Evolutionary conservation across 2,888 invertebrate species (phyloP), one percentile per base, ranked within the genome.

Genomic region (Drosophila diplacantha): DNA sequence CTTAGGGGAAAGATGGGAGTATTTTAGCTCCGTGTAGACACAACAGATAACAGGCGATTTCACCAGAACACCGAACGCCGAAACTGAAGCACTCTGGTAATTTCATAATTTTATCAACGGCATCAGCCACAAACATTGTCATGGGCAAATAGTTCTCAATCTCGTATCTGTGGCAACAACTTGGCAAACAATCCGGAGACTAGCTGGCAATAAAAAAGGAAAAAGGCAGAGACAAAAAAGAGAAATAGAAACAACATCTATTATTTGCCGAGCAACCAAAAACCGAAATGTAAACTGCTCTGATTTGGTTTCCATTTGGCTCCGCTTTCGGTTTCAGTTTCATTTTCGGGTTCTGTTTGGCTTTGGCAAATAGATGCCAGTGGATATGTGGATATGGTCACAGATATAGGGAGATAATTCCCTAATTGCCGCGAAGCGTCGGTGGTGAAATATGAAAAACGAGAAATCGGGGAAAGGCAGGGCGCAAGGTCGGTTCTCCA

Each of bases 91-190:
- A 57, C 75, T 73, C 74, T 38, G 64, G 62, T 61, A 74, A 83
- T 81, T 80, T 83, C 69, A 80, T 80, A 83, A 71, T 72, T 80
- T 80, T 81, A 80, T 81, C 83, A 81, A 72, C 73, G 61, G 71
- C 77, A 57, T 55, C 80, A 76, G 57, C 63, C 63, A 65, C 78
- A 83, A 83, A 79, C 73, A 81, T 73, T 73, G 72, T 69, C 75
- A 73, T 60, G 75, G 62, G 63, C 83, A 78, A 78, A 78, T 78
- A 82, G 60, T 67, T 72, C 44, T 66, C 52, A 53, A 66, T 53
- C 73, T 60, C 50, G 72, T 77, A 81, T 77, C 71, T 69, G 73
- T 74, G 60, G 60, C 41, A 71, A 71, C 68, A 47, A 66, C 76
- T 76, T 52, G 63, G 74, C 72, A 77, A 77, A 77, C 76, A 76